Evolutionary conservation across 2,113 vertebrate species (phyloP).

Genomic region (Heteronetta atricapilla): DNA sequence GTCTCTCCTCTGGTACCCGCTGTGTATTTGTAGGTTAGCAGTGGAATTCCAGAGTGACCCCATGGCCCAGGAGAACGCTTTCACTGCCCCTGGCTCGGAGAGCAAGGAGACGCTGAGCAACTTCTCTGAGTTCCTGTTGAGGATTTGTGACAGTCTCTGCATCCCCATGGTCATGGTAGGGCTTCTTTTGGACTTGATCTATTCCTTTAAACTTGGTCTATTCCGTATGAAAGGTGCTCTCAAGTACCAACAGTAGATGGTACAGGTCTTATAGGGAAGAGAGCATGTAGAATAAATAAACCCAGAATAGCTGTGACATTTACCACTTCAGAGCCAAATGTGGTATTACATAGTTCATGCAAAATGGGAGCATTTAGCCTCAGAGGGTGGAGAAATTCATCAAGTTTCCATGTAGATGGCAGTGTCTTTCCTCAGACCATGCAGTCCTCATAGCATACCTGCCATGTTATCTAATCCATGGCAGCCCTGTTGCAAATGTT

Average conservation of each 20-base stretch:
- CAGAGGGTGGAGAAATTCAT: neutral
- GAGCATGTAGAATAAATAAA: neutral
- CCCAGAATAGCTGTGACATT: neutral
- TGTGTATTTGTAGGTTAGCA: slow-evolving; percentile 81
- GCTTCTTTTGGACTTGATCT: neutral
- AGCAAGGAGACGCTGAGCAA: slow-evolving; percentile 81
- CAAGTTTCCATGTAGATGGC: neutral
- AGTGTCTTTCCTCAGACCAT: neutral
- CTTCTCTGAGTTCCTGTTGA: slow-evolving; percentile 87
- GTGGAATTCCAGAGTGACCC: slow-evolving; percentile 85
- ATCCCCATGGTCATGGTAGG: slow-evolving; percentile 90
- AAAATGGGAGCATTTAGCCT: neutral
- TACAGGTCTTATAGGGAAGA: neutral
- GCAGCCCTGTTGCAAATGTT: neutral
- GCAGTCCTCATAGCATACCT: neutral
- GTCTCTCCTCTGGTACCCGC: neutral
- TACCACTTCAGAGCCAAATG: neutral
- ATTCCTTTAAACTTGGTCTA: neutral
- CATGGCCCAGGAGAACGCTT: slow-evolving; percentile 85
- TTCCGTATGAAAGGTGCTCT: neutral
- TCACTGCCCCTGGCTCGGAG: slow-evolving; percentile 83
- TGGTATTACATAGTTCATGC: neutral
- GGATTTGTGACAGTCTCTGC: slow-evolving; percentile 86
- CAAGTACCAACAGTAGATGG: neutral
- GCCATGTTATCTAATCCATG: neutral